These are phyloP conservation scores for Piprites chloris DNA, from an alignment of 2,113 vertebrate species.

Conservation along the genomic window DNA sequence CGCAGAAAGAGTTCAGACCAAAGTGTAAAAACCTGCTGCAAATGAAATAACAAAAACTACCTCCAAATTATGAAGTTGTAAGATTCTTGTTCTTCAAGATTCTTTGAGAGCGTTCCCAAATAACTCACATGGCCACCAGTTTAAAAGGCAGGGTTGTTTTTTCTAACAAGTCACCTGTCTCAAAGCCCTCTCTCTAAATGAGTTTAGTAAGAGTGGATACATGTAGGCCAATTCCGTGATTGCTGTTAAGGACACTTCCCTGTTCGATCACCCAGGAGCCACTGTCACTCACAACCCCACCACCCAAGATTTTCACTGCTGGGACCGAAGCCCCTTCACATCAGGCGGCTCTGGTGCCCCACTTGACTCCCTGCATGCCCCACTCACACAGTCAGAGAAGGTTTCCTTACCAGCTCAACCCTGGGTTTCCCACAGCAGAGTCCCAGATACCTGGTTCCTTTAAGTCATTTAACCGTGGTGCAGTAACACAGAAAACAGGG, in stretches of 20 bases:
- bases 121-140: not conserved
- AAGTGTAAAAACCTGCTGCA: not conserved
- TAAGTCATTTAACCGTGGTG: not conserved
- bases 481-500: not conserved
- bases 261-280: not conserved
- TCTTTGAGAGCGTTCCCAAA: not conserved
- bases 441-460: not conserved
- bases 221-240: not conserved
- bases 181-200: not conserved
- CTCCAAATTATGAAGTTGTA: not conserved
- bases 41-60: not conserved
- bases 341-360: not conserved
- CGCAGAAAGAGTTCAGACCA: not conserved
- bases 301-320: not conserved
- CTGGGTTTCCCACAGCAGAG: not conserved
- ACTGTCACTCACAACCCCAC: not conserved
- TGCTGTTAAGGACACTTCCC: not conserved
- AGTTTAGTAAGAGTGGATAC: not conserved
- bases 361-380: not conserved
- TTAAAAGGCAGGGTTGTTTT: not conserved
- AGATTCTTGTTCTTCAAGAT: not conserved
- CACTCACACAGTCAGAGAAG: not conserved
- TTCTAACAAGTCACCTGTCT: not conserved
- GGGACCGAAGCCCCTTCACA: too few relatives aligned
- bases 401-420: not conserved